These are phyloP conservation scores for Nineta flava DNA, from an alignment of 2,888 invertebrate genomes.

Conservation along the genomic window DNA sequence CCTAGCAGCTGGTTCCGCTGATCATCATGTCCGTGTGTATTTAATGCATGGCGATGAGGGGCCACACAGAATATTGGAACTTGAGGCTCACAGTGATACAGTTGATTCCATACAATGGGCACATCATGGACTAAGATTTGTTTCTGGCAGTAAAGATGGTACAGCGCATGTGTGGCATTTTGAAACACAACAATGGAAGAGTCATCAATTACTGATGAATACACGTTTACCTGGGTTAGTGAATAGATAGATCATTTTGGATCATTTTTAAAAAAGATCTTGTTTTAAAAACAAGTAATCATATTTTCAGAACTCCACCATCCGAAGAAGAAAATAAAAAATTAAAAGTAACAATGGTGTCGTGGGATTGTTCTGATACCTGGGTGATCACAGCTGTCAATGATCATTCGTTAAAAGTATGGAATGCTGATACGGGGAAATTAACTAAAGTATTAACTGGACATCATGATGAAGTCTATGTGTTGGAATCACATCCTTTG, in stretches of 20 bases:
- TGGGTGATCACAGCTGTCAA: conserved; percentile 83
- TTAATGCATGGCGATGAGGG: conserved; percentile 59
- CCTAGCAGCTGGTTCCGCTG: conserved; percentile 87
- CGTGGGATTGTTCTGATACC: conserved; percentile 82
- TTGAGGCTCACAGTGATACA: conserved; percentile 71
- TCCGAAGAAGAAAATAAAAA: conserved; percentile 38
- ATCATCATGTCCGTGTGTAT: conserved; percentile 89
- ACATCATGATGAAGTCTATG: conserved; percentile 88
- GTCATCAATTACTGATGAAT: conserved; percentile 53
- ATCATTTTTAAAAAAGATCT: neutral
- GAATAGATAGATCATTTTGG: neutral
- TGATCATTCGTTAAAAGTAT: conserved; percentile 67
- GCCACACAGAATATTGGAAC: conserved; percentile 60
- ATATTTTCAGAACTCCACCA: conserved; percentile 7
- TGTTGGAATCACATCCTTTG: conserved; percentile 81
- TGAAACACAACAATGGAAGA: conserved; percentile 80
- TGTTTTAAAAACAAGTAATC: neutral
- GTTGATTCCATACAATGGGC: conserved; percentile 96
- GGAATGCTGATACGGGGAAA: conserved; percentile 54
- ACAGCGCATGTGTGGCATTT: conserved; percentile 87
- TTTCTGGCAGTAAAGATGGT: conserved; percentile 93
- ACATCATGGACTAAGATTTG: conserved; percentile 70
- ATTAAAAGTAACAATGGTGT: conserved; percentile 86
- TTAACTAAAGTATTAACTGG: conserved; percentile 52
- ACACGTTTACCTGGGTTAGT: conserved; percentile 39